Evolutionary conservation across 2,888 invertebrate genomes (phyloP).

Genomic region (Microctonus brassicae): DNA sequence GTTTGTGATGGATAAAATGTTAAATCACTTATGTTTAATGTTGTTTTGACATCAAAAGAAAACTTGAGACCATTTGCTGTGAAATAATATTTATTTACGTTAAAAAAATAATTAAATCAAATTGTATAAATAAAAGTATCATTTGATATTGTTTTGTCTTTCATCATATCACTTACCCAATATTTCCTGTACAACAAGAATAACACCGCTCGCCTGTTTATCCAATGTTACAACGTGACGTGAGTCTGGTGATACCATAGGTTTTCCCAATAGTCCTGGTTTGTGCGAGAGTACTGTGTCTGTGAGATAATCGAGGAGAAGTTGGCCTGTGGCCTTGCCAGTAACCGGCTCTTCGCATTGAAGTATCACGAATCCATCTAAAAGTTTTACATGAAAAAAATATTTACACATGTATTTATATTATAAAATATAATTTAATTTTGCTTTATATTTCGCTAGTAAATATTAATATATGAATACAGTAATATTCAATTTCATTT

Average conservation of each 20-base stretch:
- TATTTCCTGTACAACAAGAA: slow-evolving; percentile 77
- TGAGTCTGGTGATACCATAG: slow-evolving; percentile 80
- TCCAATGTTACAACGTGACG: slow-evolving; percentile 79
- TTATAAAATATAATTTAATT: no score
- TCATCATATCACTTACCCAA: slow-evolving; percentile 70
- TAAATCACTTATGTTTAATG: slow-evolving; percentile 79
- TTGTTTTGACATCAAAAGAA: slow-evolving; percentile 82
- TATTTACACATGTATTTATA: no score
- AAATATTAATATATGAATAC: no score
- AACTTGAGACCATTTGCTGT: slow-evolving; percentile 77
- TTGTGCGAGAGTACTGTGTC: slow-evolving; percentile 78
- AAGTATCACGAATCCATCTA: slow-evolving; percentile 80
- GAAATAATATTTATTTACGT: background rate
- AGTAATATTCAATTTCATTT: no score
- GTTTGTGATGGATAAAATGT: slow-evolving; percentile 81
- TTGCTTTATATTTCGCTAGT: background rate
- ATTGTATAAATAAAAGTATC: background rate
- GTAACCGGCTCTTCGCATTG: slow-evolving; percentile 80
- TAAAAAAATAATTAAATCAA: no score
- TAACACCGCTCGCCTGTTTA: slow-evolving; percentile 72
- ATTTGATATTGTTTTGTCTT: background rate
- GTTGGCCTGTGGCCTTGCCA: slow-evolving; percentile 75
- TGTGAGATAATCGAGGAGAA: slow-evolving; percentile 80
- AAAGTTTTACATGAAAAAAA: slow-evolving; percentile 37
- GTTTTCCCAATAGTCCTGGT: slow-evolving; percentile 75